Percentiles rank a stretch among this genome's conserved stretches.
phyloP scores from a whole-genome alignment of 1,140 invertebrate genomes.

The Drosophila santomea region DNA sequence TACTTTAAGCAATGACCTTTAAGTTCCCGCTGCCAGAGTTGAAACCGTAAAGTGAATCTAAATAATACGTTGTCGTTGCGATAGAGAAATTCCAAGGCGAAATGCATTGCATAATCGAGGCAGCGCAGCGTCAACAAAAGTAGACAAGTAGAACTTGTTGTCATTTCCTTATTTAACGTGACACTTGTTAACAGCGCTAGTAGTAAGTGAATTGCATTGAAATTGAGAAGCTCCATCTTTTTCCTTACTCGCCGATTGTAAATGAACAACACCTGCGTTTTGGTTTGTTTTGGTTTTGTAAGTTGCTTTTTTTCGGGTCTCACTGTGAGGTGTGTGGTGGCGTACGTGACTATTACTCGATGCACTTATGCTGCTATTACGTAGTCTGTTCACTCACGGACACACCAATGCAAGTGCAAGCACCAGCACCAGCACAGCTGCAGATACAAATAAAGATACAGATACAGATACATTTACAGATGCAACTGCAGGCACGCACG shows the following conservation, averaged over 20 bases:
- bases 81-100: constrained; percentile 27
- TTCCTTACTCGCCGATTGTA: constrained; percentile 31
- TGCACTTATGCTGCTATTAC: constrained; percentile 79
- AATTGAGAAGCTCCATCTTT: constrained; percentile 60
- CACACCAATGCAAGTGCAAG: constrained; percentile 20
- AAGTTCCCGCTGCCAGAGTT: constrained; percentile 17
- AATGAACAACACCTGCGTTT: constrained; percentile 76
- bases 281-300: constrained; percentile 42
- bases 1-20: constrained; percentile 43
- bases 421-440: constrained; percentile 21
- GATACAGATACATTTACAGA: constrained; percentile 8
- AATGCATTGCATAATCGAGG: constrained; percentile 46
- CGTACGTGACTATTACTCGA: constrained; percentile 68
- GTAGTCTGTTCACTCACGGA: constrained; percentile 64
- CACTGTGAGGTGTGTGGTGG: constrained; percentile 61
- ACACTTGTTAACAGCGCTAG: constrained; percentile 64
- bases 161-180: constrained; percentile 79
- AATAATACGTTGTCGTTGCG: constrained; percentile 10
- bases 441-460: constrained; percentile 10
- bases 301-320: constrained; percentile 23
- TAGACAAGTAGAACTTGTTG: constrained; percentile 58
- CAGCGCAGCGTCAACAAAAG: constrained; percentile 22
- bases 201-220: constrained; percentile 67
- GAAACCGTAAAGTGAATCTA: constrained; percentile 19
- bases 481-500: constrained; percentile 51